Evolutionary conservation across 2,888 invertebrate species (phyloP), one percentile per base, ranked within the genome.

Genomic region (Drosophila ezoana): DNA sequence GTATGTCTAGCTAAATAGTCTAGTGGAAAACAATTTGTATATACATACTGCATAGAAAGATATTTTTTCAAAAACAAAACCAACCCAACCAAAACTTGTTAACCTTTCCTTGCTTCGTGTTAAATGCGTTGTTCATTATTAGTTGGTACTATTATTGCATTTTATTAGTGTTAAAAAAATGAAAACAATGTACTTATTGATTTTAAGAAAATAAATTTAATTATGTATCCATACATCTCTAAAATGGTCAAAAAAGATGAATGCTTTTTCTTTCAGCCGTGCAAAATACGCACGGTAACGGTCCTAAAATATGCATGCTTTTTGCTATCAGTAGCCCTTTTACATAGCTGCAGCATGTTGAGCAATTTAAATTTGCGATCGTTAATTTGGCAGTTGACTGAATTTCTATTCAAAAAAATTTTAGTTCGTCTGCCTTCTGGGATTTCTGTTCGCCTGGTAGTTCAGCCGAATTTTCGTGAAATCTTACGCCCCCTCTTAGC

Each of bases 171-270:
- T 45, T 49, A 70, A 58, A 49, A 35, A 49, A 20, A 33, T 18
- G 28, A 63, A 61, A 58, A 63, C 47, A 65, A 51, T 76, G 76
- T 79, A 79, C 74, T 74, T 79, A 74, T 61, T 76, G 59, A 65
- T 68, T 74, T 68, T 76, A 77, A 68, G 67, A 59, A 60, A 77
- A 44, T 77, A 82, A 71, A 85, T 71, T 68, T 62, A 76, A 81
- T 60, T 72, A 60, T 63, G 32, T 28, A 52, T 40, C 28, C 16
- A 52, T 51, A 37, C 5, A 35, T 20, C 3, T 0, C 8, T 8
- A 8, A 28, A 28, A 8, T 28, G 28, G 28, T 28, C 1, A 28
- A 28, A 28, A 8, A 1, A 28, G 6, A 8, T 8, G 1, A 8
- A 28, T 28, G 28, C 8, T 8, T n/a, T 49, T 1, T 5, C 4